Evolutionary conservation across 2,797 vertebrate genomes (phyloP).

Genomic region (Channallabes apus): DNA sequence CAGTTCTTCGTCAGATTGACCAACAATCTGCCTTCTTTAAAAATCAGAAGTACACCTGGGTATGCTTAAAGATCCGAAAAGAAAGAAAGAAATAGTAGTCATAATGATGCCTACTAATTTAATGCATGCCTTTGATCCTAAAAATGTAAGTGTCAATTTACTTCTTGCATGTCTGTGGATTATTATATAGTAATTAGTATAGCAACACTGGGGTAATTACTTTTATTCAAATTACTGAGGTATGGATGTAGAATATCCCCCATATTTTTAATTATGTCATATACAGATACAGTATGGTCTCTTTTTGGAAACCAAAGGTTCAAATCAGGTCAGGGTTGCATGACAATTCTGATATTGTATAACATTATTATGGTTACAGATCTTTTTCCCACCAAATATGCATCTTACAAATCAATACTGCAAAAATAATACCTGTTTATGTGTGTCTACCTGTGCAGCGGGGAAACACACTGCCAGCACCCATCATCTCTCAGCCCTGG

Average conservation of each 20-base stretch:
- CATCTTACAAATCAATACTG: background rate
- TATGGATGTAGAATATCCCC: background rate
- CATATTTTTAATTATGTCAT: background rate
- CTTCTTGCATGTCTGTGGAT: too few relatives aligned
- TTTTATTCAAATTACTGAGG: background rate
- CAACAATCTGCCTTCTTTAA: too few relatives aligned
- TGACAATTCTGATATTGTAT: background rate
- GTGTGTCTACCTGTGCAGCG: constrained; percentile 67
- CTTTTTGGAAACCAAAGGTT: background rate
- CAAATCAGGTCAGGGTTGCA: background rate
- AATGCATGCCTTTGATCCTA: too few relatives aligned
- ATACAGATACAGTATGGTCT: too few relatives aligned
- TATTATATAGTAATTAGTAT: background rate
- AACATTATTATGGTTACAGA: background rate
- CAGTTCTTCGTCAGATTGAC: too few relatives aligned
- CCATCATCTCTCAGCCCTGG: constrained; percentile 84
- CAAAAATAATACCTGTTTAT: constrained; percentile 5
- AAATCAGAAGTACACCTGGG: too few relatives aligned
- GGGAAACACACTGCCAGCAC: constrained; percentile 90
- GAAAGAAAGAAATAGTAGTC: too few relatives aligned
- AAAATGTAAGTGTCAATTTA: too few relatives aligned
- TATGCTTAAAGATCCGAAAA: too few relatives aligned
- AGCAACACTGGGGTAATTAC: background rate
- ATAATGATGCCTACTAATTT: too few relatives aligned
- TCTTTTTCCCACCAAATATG: background rate